Percentiles rank a stretch among this genome's conserved stretches.
Evolutionary conservation across 2,888 invertebrate genomes (phyloP).

Genomic region (Tinea semifulvella): DNA sequence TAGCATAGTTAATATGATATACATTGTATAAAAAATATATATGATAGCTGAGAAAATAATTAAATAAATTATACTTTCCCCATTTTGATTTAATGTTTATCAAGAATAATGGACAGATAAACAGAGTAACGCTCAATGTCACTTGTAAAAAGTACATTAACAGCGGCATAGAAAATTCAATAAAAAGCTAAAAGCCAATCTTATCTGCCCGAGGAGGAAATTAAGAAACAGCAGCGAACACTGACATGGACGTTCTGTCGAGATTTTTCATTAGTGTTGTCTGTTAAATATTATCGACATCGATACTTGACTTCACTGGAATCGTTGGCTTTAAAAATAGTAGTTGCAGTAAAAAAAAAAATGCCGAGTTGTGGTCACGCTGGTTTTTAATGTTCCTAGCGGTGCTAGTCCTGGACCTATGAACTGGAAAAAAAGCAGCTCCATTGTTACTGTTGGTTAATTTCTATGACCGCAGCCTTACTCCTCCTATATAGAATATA

Average conservation of each 20-base stretch:
- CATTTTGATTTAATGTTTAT: not conserved
- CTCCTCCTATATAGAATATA: too few species aligned
- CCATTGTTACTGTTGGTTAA: too few species aligned
- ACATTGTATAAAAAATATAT: too few species aligned
- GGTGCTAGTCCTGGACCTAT: too few species aligned
- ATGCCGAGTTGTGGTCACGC: not conserved
- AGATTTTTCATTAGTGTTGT: slow-evolving; percentile 50
- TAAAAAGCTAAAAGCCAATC: slow-evolving; percentile 68
- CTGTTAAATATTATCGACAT: slow-evolving; percentile 12
- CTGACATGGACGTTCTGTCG: slow-evolving; percentile 60
- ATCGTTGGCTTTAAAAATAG: not conserved
- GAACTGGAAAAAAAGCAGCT: too few species aligned
- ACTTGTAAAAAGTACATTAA: slow-evolving; percentile 38
- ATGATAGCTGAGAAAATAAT: too few species aligned
- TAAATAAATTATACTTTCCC: too few species aligned
- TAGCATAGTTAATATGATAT: too few species aligned
- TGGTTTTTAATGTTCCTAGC: too few species aligned
- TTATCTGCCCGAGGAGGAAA: slow-evolving; percentile 62
- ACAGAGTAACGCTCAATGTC: not conserved
- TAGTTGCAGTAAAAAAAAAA: not conserved
- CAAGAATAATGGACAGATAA: not conserved
- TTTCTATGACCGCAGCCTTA: too few species aligned
- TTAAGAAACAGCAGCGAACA: slow-evolving; percentile 66
- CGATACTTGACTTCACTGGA: not conserved
- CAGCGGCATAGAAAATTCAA: slow-evolving; percentile 57